Conservation (phyloP, 2,888 invertebrate species). For the Watsonalla binaria region DNA sequence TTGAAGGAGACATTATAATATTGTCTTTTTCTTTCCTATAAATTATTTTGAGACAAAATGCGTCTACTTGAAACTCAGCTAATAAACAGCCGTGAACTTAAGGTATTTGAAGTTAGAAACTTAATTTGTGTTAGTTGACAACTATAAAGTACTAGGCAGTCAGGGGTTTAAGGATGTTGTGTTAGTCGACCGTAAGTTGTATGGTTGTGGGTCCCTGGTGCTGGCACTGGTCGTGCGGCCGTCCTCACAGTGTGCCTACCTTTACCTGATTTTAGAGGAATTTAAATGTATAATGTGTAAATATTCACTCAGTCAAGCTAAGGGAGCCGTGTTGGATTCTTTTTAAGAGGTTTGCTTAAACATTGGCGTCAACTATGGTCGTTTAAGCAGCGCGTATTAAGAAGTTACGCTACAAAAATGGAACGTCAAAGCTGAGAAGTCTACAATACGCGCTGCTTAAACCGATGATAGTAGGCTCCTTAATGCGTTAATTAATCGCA, state of each 20-base stretch:
- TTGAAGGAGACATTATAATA: too few species aligned
- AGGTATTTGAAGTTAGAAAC: not conserved
- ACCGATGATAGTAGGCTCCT: too few species aligned
- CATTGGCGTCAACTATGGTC: too few species aligned
- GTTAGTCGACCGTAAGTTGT: not conserved
- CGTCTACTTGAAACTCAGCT: not conserved
- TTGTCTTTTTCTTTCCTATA: too few species aligned
- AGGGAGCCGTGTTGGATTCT: conserved; percentile 5
- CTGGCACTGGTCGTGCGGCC: conserved; percentile 54
- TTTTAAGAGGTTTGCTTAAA: conserved; percentile 3
- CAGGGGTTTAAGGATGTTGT: not conserved
- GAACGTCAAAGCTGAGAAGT: too few species aligned
- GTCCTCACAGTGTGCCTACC: conserved; percentile 62
- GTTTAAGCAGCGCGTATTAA: too few species aligned
- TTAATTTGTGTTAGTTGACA: not conserved
- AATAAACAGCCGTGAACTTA: not conserved
- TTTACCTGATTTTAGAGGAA: conserved; percentile 28
- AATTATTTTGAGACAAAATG: too few species aligned
- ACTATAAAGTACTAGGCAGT: not conserved
- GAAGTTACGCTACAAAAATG: too few species aligned
- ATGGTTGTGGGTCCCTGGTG: conserved; percentile 32
- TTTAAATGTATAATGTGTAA: conserved; percentile 8
- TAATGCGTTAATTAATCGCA: too few species aligned
- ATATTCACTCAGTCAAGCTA: conserved; percentile 28
- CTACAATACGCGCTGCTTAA: too few species aligned